These are phyloP conservation scores for Anoplopoma fimbria DNA, from an alignment of 2,113 vertebrate species.

Conservation along the genomic window DNA sequence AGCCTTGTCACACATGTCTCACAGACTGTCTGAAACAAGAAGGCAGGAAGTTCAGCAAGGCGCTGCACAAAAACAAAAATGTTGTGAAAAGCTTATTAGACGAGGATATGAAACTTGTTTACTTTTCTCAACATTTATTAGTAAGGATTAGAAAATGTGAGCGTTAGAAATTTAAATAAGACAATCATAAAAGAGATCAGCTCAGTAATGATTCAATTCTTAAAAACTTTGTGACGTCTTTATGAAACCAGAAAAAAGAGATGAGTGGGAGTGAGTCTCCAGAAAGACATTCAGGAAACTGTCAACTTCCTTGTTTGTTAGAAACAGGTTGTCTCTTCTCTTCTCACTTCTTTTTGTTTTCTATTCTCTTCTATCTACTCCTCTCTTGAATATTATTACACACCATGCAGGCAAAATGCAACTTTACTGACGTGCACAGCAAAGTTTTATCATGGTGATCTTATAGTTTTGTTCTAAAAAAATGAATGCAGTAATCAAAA, in stretches of 20 bases:
- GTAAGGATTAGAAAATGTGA: not conserved
- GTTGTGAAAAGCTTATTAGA: not conserved
- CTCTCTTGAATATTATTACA: not conserved
- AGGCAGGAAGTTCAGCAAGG: slow-evolving; percentile 13
- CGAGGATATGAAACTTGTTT: not conserved
- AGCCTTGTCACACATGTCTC: not conserved
- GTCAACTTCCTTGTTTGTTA: slow-evolving; percentile 54
- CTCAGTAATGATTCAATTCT: not conserved
- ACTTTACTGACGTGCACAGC: not conserved
- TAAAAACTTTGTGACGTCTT: not conserved
- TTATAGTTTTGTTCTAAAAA: not conserved
- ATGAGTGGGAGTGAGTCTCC: slow-evolving; percentile 34
- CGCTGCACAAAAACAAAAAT: not conserved
- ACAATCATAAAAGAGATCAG: not conserved
- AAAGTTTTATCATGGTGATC: not conserved
- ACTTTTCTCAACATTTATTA: too few relatives aligned
- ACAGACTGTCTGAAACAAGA: not conserved
- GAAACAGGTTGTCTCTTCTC: slow-evolving; percentile 2
- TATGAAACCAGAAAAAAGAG: slow-evolving; percentile 15
- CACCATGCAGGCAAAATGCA: not conserved
- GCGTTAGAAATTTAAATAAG: not conserved
- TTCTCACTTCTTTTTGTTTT: not conserved
- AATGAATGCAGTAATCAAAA: not conserved
- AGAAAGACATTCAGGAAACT: slow-evolving; percentile 56
- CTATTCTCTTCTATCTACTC: not conserved